A percentile compares a stretch with the other conserved stretches of the same genome.
phyloP scores from a whole-genome alignment of 2,888 invertebrate genomes.

The Bimastos eiseni region DNA sequence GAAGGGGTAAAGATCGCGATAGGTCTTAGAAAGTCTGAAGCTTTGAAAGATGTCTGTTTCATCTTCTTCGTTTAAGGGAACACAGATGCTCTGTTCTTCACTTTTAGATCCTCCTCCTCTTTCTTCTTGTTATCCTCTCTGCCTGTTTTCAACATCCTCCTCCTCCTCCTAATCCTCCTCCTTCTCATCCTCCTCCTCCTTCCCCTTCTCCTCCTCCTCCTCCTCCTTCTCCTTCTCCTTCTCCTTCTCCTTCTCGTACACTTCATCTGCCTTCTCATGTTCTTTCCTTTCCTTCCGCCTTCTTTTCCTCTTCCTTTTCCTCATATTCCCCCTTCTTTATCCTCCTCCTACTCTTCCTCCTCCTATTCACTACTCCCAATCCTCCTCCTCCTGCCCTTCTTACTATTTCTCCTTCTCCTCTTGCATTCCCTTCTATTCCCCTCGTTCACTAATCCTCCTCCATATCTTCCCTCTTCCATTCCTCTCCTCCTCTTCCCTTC shows the following conservation, averaged over 20 bases:
- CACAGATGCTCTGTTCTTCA: background rate
- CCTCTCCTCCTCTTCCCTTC: background rate
- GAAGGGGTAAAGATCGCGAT: background rate
- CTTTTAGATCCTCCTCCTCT: background rate
- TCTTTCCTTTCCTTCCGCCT: no score
- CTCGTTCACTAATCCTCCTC: background rate
- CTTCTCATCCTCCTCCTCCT: no score
- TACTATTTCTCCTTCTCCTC: background rate
- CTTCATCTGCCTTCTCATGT: no score
- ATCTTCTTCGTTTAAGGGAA: background rate
- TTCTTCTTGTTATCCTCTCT: no score
- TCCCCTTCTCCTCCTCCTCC: no score
- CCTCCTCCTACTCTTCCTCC: background rate
- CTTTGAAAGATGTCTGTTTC: background rate
- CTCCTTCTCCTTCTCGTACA: no score
- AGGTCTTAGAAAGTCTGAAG: background rate
- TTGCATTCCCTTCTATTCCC: background rate
- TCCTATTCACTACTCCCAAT: background rate
- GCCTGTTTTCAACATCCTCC: no score
- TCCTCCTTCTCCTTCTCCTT: no score
- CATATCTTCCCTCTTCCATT: background rate
- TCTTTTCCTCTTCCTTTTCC: background rate
- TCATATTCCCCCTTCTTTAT: background rate
- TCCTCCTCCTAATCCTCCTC: no score
- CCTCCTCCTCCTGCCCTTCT: no score